Base-by-base conservation (phyloP, 2,113 vertebrate genomes). In the Oophaga pumilio region DNA sequence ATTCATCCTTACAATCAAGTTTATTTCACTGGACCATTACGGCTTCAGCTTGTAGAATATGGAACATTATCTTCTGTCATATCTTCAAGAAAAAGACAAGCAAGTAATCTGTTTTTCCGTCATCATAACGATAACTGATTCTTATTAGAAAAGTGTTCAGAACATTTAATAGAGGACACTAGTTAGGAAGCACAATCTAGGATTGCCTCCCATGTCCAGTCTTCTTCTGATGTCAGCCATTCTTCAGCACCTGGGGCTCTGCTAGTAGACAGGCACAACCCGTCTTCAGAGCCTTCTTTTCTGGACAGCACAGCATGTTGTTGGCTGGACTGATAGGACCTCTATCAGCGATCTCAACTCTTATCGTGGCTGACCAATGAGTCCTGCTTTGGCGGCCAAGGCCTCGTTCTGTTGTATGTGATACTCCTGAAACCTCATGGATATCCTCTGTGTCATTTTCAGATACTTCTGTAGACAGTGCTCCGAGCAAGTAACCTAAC, bases 401-500 rank as follows among this genome's bases (percentile, higher is more conserved):
- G 98, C 98, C 92, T 99, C 98, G 0, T 99, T 99, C 93, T 99
- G 98, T 94, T 99, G 98, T 91, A 99, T 99, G 89, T 99, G 98
- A 87, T 99, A 99, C 89, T 99, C 98, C 91, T 99, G 98, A 91
- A 99, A 99, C 8, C 98, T 95, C 98, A 99, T 97, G 57, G 98
- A 99, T 96, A 99, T 99, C 92, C 98, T 94, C 87, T 99, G 98
- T 0, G 98, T 99, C 98, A 99, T 99, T 95, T 99, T 99, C 86
- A 99, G 95, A 62, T 99, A 99, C 90, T 99, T 99, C 94, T 99
- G 98, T 71, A 99, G 94, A 89, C 98, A 99, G 86, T 96, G 96
- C 87, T 99, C 98, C 2, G 98, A 96, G 91, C 98, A 99, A 79
- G 95, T 95, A 20, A 94, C 95, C 98, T 99, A 90, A 87, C 87